A percentile compares a stretch with the other conserved stretches of the same genome.
Conservation (phyloP, 2,888 invertebrate species). For the Bombylius major region DNA sequence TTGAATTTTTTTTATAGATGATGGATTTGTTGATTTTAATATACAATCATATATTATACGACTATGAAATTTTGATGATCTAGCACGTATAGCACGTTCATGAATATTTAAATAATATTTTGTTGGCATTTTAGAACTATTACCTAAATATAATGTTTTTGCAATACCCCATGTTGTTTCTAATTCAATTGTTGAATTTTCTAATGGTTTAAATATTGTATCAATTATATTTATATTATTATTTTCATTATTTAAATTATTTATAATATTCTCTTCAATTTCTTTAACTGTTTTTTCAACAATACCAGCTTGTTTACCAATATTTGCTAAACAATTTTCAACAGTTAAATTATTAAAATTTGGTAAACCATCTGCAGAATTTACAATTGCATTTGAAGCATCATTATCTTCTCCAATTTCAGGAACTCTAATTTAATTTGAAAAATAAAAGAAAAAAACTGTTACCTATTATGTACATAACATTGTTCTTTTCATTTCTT, state of each 20-base stretch:
- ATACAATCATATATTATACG: conserved; percentile 55
- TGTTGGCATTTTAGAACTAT: conserved; percentile 66
- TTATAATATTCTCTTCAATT: conserved; percentile 46
- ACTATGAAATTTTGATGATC: conserved; percentile 61
- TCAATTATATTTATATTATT: conserved; percentile 47
- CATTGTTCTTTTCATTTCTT: background rate
- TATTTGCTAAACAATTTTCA: conserved; percentile 72
- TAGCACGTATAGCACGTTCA: conserved; percentile 61
- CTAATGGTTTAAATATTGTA: conserved; percentile 60
- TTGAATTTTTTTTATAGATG: conserved; percentile 33
- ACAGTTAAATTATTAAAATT: conserved; percentile 69
- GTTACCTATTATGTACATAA: background rate
- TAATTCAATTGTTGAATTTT: conserved; percentile 56
- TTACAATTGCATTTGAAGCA: conserved; percentile 60
- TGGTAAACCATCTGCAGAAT: conserved; percentile 51
- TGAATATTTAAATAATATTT: conserved; percentile 68
- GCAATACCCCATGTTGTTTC: conserved; percentile 80
- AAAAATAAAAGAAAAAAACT: conserved; percentile 1
- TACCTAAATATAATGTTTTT: conserved; percentile 69
- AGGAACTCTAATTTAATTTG: conserved; percentile 47
- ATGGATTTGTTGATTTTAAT: background rate
- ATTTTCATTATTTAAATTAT: conserved; percentile 18
- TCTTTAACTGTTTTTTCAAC: conserved; percentile 63
- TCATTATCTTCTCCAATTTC: conserved; percentile 73
- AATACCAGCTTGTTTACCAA: conserved; percentile 69